Conservation (phyloP, 2,797 vertebrate species). For the Galago senegalensis region DNA sequence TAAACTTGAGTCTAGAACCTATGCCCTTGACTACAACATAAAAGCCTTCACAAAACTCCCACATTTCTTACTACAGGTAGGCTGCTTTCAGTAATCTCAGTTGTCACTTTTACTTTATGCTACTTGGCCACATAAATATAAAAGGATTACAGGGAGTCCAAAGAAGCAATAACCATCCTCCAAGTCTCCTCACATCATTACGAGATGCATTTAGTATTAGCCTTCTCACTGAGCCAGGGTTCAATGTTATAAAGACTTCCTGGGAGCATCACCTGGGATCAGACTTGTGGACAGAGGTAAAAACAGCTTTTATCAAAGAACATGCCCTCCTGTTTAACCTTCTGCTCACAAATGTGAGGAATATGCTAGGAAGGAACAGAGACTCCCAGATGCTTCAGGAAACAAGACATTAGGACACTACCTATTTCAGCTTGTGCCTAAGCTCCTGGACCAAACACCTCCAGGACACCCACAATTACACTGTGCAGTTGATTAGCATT, state of each 20-base stretch:
- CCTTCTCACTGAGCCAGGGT: background rate
- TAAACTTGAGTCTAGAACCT: conserved; percentile 33
- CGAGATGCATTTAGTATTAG: background rate
- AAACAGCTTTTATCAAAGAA: background rate
- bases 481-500: background rate
- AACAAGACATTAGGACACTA: background rate
- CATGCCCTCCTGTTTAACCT: background rate
- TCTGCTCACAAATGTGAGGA: background rate
- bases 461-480: background rate
- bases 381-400: background rate
- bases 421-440: background rate
- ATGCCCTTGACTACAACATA: background rate
- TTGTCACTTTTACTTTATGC: background rate
- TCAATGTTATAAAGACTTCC: background rate
- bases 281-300: background rate
- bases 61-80: background rate
- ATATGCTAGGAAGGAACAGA: background rate
- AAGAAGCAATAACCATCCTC: background rate
- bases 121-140: background rate
- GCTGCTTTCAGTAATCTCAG: background rate
- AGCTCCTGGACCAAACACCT: background rate
- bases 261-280: background rate
- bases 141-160: background rate
- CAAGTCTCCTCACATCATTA: background rate
- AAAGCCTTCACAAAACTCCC: background rate